Evolutionary conservation across 2,113 vertebrate genomes (phyloP).

Genomic region (Rhynchomys soricoides): DNA sequence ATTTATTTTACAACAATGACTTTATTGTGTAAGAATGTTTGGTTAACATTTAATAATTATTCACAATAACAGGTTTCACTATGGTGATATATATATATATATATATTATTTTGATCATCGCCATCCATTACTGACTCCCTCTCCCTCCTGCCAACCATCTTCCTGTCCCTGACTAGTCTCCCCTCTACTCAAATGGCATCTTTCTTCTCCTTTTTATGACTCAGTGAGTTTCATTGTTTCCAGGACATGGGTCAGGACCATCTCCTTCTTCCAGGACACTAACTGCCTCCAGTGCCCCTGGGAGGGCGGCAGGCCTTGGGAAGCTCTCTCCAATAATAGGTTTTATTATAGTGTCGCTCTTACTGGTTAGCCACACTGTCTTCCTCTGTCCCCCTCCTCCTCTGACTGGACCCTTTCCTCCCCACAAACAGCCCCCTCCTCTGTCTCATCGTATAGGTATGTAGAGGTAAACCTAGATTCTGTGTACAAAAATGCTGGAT

Average conservation of each 20-base stretch:
- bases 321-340: too few species aligned
- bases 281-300: background rate
- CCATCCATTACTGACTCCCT: background rate
- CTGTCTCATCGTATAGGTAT: background rate
- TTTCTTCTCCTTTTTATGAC: background rate
- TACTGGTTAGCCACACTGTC: background rate
- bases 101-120: background rate
- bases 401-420: background rate
- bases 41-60: background rate
- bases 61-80: background rate
- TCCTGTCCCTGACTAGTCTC: background rate
- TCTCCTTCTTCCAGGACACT: background rate
- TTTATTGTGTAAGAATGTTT: background rate
- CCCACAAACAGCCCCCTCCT: too few species aligned
- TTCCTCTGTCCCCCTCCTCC: background rate
- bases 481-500: background rate
- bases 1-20: background rate
- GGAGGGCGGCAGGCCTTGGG: background rate
- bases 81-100: background rate
- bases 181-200: too few species aligned
- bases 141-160: background rate
- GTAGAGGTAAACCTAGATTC: background rate
- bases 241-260: background rate
- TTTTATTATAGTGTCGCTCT: background rate
- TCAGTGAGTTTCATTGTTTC: background rate